Evolutionary conservation across 92 coral and sea anemone species (phyloP), one percentile per base, ranked within the genome.

Genomic region (Diadumene lineata): DNA sequence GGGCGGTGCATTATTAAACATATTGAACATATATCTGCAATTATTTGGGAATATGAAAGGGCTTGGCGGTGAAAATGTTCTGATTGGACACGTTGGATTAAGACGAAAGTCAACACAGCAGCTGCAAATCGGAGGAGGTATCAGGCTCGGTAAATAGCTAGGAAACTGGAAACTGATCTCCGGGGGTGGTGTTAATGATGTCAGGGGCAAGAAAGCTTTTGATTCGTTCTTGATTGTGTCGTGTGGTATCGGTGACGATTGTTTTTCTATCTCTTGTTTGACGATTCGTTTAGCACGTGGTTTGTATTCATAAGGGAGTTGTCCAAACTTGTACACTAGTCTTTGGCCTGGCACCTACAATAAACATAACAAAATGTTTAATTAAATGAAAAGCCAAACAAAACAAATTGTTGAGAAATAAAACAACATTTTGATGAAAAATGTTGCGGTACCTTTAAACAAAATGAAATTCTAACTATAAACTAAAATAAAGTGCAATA

Each of bases 281-380:
- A 31, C 11, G 26, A 58, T 10, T 23, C 60, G 13, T 8, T 43
- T 86, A 64, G 27, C 68, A 22, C 80, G 69, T 11, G 97, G 97
- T 43, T 88, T 80, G 67, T 80, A 91, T 34, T 84, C 86, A 72
- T 91, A 91, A 31, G 97, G 97, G 33, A 91, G 88, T 58, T 81
- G 70, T 66, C 87, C 76, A 72, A 91, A 91, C 75, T 84, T 91
- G 82, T 91, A 91, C 18, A 91, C 97, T 46, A 91, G 84, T 34
- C 90, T 78, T 72, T 91, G 93, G 11, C 93, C 97, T 58, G 87
- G 82, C 0, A 91, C 97, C 97, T 91, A 71, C 44, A 64, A 46
- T 34, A 2, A 50, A 43, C 22, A 9, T 23, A 38, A 29, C 28
- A 17, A 50, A 46, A n/a, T 22, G 31, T 6, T 22, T 58, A 10